A percentile compares a stretch with the other conserved stretches of the same genome.
These are phyloP conservation scores for Cichlasoma orientale DNA, from an alignment of 2,797 vertebrate species.

Conservation along the genomic window DNA sequence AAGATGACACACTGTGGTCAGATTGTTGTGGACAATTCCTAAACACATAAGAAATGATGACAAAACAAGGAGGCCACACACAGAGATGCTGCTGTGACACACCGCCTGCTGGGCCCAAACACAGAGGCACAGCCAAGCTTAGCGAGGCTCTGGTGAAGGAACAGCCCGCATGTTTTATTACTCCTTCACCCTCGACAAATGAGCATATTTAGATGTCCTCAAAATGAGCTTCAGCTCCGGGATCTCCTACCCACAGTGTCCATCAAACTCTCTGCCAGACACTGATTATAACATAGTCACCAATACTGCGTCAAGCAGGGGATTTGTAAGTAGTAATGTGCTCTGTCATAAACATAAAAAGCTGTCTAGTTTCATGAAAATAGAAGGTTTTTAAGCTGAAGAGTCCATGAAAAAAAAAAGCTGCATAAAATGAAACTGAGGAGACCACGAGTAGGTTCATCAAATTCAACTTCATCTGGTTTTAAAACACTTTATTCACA, in stretches of 20 bases:
- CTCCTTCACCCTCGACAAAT: slow-evolving; percentile 51
- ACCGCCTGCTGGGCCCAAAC: slow-evolving; percentile 63
- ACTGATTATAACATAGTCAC: slow-evolving; percentile 48
- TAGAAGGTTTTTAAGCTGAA: neutral
- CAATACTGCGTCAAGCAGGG: slow-evolving; percentile 3
- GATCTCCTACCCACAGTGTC: slow-evolving; percentile 43
- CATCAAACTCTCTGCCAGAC: slow-evolving; percentile 40
- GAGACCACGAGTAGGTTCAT: neutral
- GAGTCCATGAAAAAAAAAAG: neutral
- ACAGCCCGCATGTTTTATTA: slow-evolving; percentile 49
- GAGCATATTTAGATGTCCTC: slow-evolving; percentile 46
- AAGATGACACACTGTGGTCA: slow-evolving; percentile 69
- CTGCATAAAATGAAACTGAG: neutral
- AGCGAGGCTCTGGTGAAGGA: slow-evolving; percentile 39
- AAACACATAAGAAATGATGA: slow-evolving; percentile 82
- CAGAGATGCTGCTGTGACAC: slow-evolving; percentile 68
- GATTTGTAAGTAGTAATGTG: slow-evolving; percentile 33
- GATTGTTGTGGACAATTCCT: slow-evolving; percentile 76
- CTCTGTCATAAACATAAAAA: slow-evolving; percentile 26
- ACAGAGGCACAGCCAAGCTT: slow-evolving; percentile 55
- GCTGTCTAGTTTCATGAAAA: slow-evolving; percentile 16
- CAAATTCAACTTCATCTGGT: neutral
- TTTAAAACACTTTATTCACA: neutral
- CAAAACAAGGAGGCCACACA: slow-evolving; percentile 83
- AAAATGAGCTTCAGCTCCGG: slow-evolving; percentile 31